Base-by-base conservation (phyloP, 1,140 invertebrate genomes). In the Atta colombica region DNA sequence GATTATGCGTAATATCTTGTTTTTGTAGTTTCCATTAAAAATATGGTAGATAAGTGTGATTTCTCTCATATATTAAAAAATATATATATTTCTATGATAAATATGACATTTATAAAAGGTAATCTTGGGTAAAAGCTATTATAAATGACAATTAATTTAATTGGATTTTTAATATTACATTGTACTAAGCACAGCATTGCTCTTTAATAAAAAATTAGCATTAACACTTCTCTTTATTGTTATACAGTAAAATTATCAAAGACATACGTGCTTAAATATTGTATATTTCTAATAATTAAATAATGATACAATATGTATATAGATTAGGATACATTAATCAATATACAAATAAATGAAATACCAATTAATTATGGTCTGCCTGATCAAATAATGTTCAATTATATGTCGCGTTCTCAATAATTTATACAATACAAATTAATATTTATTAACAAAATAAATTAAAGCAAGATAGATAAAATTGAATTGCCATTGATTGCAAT, bases 301-400 rank as follows among this genome's bases (percentile, higher is more conserved):
- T 21, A 63, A 75, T 85, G 75, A 55, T 77, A 86, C 63, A 86
- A 72, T 51, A 51, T 82, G 28, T 88, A 35, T 88, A 35, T 74
- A 63, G 58, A 80, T 71, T 55, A 71, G 49, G 60, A 84, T 87
- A 87, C 72, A 85, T 53, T 89, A 85, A 88, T 86, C 21, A 87
- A 84, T 77, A 87, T 82, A 87, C 61, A 88, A 87, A 82, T 63
- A 87, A 88, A 88, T 69, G 60, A 86, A 66, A 39, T 72, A 89
- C 66, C 69, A 68, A 74, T 87, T 72, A 78, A 75, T 78, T 53
- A 84, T 87, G 78, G 77, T 77, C 53, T 85, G 65, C 53, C 49
- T 63, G 65, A 65, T 82, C 51, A 71, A 65, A 85, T 77, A 87
- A 78, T 87, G 35, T 35, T 87, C 81, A 25, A 60, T 49, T 75